Evolutionary conservation across 2,797 vertebrate species (phyloP), one percentile per base, ranked within the genome.

Genomic region (Xyrichtys novacula): DNA sequence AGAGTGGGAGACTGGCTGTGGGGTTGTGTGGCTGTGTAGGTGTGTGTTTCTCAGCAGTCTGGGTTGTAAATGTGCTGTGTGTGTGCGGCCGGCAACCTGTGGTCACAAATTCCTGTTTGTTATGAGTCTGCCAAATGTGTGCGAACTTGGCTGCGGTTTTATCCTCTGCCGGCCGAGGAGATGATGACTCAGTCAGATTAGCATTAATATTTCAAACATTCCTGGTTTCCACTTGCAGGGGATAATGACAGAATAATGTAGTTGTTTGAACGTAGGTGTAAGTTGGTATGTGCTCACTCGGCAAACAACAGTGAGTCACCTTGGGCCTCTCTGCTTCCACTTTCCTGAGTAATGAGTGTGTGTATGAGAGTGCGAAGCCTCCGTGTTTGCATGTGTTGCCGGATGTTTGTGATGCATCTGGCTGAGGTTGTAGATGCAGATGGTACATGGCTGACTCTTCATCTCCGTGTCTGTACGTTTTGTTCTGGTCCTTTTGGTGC

Each of bases 321-420:
- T 53, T 68, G 59, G 59, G 65, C 49, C 64, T 66, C 58, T 16
- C 7, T 15, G n/a, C 28, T 76, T 53, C 56, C 38, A 67, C 58
- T 74, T 84, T 50, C 57, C 50, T 31, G 65, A 73, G 65, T 62
- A 54, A 46, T 58, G 47, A 16, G 23, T 58, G 31, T 29, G 48
- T 50, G 39, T 26, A 22, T 20, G 9, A 16, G 38, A 34, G 62
- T 38, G 66, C n/a, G n/a, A n/a, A n/a, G 69, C 19, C 10, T 23
- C 58, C 29, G 47, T 50, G 38, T 68, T 60, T 57, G 55, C 50
- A 48, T 57, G 50, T n/a, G 59, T 62, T 74, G 40, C 65, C 5
- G 59, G 70, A 68, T 81, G 71, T 84, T 80, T 76, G 58, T 67
- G 72, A 68, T 78, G 71, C 71, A 83, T 78, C 72, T 66, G 55